Evolutionary conservation across 2,797 vertebrate species (phyloP).

Genomic region (Micropoecilia bifurca): DNA sequence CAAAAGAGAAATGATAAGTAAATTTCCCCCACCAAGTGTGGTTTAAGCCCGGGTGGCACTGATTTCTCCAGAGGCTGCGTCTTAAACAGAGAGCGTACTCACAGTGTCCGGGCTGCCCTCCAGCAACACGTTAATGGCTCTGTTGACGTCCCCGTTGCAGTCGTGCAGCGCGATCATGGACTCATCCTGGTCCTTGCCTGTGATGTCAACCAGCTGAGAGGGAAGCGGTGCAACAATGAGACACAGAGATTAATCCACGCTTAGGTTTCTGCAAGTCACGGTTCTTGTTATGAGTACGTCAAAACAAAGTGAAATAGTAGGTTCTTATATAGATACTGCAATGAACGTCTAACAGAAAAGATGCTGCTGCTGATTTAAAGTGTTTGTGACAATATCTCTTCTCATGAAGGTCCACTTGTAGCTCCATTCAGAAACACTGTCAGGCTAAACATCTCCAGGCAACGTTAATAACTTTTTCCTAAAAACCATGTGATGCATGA

Average conservation of each 20-base stretch:
- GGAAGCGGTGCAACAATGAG: conserved; percentile 28
- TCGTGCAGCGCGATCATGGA: conserved; percentile 99
- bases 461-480: neutral
- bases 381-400: neutral
- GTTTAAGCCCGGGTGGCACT: conserved; percentile 28
- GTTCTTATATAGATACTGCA: neutral
- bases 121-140: conserved; percentile 98
- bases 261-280: neutral
- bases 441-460: neutral
- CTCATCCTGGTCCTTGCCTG: conserved; percentile 99
- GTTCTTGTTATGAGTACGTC: neutral
- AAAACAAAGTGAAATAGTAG: neutral
- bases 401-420: neutral
- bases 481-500: neutral
- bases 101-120: conserved; percentile 99
- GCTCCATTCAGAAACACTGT: neutral
- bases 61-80: conserved; percentile 50
- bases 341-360: neutral
- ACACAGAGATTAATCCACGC: conserved; percentile 21
- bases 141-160: conserved; percentile 97
- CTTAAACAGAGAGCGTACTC: conserved; percentile 63
- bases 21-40: conserved; percentile 4
- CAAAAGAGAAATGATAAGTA: neutral
- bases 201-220: conserved; percentile 96
- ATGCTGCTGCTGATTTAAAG: neutral